Evolutionary conservation across 1,140 invertebrate species (phyloP).

Genomic region (Marisa cornuarietis): DNA sequence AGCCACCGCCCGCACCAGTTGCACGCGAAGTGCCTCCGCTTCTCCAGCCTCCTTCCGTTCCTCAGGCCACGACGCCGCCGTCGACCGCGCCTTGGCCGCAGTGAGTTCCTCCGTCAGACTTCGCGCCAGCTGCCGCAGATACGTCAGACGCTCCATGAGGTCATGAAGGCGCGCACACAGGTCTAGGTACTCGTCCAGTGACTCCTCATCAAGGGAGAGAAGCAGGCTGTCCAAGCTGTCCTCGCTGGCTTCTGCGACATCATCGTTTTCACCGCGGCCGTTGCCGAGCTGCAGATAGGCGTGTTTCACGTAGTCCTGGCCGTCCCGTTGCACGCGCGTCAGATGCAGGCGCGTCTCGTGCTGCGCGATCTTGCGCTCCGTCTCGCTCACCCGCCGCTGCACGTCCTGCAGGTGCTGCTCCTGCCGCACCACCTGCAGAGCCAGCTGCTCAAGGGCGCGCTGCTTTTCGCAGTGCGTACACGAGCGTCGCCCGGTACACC

Average conservation of each 20-base stretch:
- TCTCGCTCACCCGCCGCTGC: conserved; percentile 73
- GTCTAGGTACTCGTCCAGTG: conserved; percentile 69
- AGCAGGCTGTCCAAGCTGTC: conserved; percentile 42
- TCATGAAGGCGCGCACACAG: conserved; percentile 79
- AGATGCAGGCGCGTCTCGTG: conserved; percentile 81
- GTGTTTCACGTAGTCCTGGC: conserved; percentile 83
- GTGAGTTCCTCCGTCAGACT: conserved; percentile 64
- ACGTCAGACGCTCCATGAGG: conserved; percentile 76
- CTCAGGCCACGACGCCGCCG: conserved; percentile 53
- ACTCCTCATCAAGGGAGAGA: conserved; percentile 40
- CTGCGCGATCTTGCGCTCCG: conserved; percentile 80
- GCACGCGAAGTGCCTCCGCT: conserved; percentile 38
- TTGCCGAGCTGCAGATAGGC: conserved; percentile 74
- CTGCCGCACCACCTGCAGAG: conserved; percentile 82
- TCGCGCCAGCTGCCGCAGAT: conserved; percentile 73
- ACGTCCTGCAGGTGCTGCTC: conserved; percentile 83
- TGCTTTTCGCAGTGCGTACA: conserved; percentile 26
- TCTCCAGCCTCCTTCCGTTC: conserved; percentile 73
- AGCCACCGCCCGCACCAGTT: conserved; percentile 56
- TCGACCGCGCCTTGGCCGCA: not conserved
- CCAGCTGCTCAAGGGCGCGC: conserved; percentile 72
- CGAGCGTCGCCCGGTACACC: conserved; percentile 11
- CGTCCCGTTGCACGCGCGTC: conserved; percentile 76
- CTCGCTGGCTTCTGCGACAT: conserved; percentile 24
- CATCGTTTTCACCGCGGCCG: conserved; percentile 54